Base-by-base conservation (phyloP, 2,888 invertebrate species). In the Pyrrhia umbra region DNA sequence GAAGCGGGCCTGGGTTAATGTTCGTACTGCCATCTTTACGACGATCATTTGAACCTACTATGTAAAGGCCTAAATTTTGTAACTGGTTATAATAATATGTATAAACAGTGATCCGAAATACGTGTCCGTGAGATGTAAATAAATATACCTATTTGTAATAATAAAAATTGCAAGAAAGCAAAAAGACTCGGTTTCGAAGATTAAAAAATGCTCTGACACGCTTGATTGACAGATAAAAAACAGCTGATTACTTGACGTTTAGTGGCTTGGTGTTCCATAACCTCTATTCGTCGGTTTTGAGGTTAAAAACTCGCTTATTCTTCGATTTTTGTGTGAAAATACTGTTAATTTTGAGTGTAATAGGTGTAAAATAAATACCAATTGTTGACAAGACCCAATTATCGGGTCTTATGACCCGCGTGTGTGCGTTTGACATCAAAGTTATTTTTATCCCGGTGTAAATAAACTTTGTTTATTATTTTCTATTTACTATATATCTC, bases 251-350 rank as follows among this genome's bases (percentile, higher is more conserved):
- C 49, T 58, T 68, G 75, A 75, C 47, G 45, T 71, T 59, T 62
- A 15, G 46, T 55, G 39, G 51, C 25, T 71, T 55, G 25, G 20
- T 68, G 47, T 43, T 39, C 51, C 16, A 55, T 85, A 85, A 85
- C 85, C 83, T 86, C 45, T 66, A 79, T 77, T 6, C n/a, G 54
- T 78, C 80, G 82, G 82, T 15, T 65, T 77, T 65, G 58, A 70
- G 81, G 70, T 76, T 79, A 80, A 74, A 66, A 68, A 62, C 50
- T 78, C 55, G 9, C 13, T n/a, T 65, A 59, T 43, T 9, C 52
- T 21, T 58, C 6, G 9, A 40, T 59, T 79, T 51, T 45, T 68
- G 18, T n/a, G 58, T 72, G 57, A 65, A 74, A 58, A 52, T 59
- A 52, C 16, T 56, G 6, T 43, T 13, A 18, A 16, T 55, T 46